Evolutionary conservation across 1,140 invertebrate genomes (phyloP).

Genomic region (Brachionus asplanchnoidis): DNA sequence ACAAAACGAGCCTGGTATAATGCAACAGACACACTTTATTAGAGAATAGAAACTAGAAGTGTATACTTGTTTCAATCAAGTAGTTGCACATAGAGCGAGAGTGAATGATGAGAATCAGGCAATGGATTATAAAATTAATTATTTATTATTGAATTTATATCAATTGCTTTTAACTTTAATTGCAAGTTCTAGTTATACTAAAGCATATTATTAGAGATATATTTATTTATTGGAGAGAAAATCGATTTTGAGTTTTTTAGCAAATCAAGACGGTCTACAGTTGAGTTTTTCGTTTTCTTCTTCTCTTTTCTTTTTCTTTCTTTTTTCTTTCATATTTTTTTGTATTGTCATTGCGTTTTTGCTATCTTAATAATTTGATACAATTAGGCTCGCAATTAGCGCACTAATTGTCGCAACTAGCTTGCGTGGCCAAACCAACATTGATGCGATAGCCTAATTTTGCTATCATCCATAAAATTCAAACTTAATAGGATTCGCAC

Average conservation of each 20-base stretch:
- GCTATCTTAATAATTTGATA: background rate
- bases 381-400: background rate
- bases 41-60: background rate
- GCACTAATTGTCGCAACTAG: background rate
- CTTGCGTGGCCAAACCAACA: background rate
- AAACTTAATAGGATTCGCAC: conserved; percentile 18
- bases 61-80: conserved; percentile 24
- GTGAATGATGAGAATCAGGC: background rate
- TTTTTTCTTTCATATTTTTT: too few species aligned
- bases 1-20: background rate
- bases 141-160: conserved; percentile 4
- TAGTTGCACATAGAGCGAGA: background rate
- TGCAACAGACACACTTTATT: background rate
- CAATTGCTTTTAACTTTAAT: background rate
- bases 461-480: background rate
- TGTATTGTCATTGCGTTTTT: background rate
- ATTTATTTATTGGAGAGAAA: background rate
- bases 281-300: too few species aligned
- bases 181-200: background rate
- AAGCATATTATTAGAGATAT: background rate
- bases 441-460: conserved; percentile 3
- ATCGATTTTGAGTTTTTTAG: conserved; percentile 13
- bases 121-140: conserved; percentile 15
- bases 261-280: background rate
- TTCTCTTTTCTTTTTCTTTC: too few species aligned